These are phyloP conservation scores for Poecilia picta DNA, from an alignment of 2,797 vertebrate species.

Conservation along the genomic window DNA sequence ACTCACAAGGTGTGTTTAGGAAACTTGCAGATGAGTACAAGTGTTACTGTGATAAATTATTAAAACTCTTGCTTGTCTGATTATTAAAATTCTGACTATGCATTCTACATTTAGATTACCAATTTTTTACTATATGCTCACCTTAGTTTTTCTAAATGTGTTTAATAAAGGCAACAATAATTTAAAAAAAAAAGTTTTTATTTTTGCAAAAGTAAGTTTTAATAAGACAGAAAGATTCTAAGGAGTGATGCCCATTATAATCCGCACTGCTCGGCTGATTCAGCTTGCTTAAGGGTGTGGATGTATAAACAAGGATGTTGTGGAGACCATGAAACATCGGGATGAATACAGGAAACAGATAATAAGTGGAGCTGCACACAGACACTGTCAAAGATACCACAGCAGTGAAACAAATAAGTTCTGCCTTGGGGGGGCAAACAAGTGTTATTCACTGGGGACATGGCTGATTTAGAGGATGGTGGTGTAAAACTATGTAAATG, in stretches of 20 bases:
- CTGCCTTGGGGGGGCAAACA: constrained; percentile 49
- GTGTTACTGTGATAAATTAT: background rate
- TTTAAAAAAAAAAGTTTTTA: too few relatives aligned
- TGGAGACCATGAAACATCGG: constrained; percentile 37
- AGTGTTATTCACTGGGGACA: constrained; percentile 40
- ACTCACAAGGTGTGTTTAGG: background rate
- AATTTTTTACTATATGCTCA: background rate
- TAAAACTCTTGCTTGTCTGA: background rate
- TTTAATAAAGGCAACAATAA: background rate
- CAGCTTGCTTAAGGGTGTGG: constrained; percentile 19
- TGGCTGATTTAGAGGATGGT: constrained; percentile 32
- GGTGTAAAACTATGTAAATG: constrained; percentile 31
- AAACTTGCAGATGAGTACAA: background rate
- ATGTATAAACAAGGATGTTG: constrained; percentile 38
- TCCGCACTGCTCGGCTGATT: constrained; percentile 14
- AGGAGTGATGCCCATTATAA: constrained; percentile 3
- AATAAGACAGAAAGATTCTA: background rate
- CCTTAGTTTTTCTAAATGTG: background rate
- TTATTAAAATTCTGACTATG: background rate
- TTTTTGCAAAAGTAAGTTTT: background rate
- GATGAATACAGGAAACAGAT: constrained; percentile 52
- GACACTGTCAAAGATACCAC: constrained; percentile 30
- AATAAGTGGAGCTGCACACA: constrained; percentile 49
- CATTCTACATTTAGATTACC: background rate
- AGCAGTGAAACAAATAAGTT: constrained; percentile 42